Base-by-base conservation (phyloP, 2,888 invertebrate genomes). In the Drymonia ruficornis region DNA sequence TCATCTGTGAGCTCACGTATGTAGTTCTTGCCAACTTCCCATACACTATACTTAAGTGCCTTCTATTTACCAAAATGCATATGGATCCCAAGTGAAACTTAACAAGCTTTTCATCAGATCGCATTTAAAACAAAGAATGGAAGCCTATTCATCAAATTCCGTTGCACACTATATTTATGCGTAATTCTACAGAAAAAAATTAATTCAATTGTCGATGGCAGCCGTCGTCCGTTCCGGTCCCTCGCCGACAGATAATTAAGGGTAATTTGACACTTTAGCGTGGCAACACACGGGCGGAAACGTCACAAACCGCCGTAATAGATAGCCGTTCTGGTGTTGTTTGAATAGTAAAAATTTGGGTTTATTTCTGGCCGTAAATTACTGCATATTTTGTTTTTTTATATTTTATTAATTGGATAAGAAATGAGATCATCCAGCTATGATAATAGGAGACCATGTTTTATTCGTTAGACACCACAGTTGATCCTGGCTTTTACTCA, bases 201-300 rank as follows among this genome's bases (percentile, higher is more conserved):
- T 51, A 66, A 70, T 72, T 70, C 71, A 67, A 72, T 72, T 72
- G 72, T 70, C 70, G 66, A 72, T 70, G 60, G 66, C 64, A 71
- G 69, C 70, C 70, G 66, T 64, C 67, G 65, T 63, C 45, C 64
- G 67, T 72, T 78, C 80, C 78, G 77, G 72, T 72, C 66, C 70
- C 72, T 67, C 61, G 67, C 71, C 72, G 61, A 66, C 70, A 67
- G 69, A 74, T 78, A 80, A 80, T 80, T 80, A 80, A 69, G 76
- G 67, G 81, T 81, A 81, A 81, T 78, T 78, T 68, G 81, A 81
- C 77, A 81, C 81, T 81, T 72, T 65, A 71, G 52, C 61, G 70
- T 70, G 71, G 70, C 69, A 70, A 71, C 70, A 59, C 71, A 70
- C 47, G 15, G 29, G 61, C 70, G 70, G 70, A 70, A 70, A 71